Evolutionary conservation across 2,797 vertebrate species (phyloP).

Genomic region (Phrynocephalus forsythii): DNA sequence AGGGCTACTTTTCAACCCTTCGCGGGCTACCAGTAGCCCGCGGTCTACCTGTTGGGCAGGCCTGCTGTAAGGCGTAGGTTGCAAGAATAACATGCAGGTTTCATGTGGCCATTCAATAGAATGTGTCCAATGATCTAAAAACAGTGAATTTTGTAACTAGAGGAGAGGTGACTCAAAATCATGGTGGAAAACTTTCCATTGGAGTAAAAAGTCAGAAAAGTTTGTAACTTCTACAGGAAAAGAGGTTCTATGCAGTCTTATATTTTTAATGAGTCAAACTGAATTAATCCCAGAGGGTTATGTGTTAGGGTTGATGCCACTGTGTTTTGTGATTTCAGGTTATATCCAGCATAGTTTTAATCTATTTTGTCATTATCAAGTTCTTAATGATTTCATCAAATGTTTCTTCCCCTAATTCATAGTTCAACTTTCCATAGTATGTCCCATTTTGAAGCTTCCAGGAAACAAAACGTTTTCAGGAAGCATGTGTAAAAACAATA

Average conservation of each 20-base stretch:
- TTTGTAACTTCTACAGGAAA: not conserved
- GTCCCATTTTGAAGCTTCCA: constrained; percentile 9
- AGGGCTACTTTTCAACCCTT: no score
- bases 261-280: not conserved
- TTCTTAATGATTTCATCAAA: constrained; percentile 5
- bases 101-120: not conserved
- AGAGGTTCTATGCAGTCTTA: not conserved
- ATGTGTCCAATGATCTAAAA: not conserved
- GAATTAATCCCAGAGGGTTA: not conserved
- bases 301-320: not conserved
- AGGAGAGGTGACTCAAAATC: not conserved
- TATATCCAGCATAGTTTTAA: not conserved
- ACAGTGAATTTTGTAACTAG: not conserved
- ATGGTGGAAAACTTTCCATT: not conserved
- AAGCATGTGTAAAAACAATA: constrained; percentile 31
- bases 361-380: not conserved
- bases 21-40: no score
- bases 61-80: not conserved
- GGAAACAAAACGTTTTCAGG: constrained; percentile 37
- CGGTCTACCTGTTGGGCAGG: no score
- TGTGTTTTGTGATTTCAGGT: not conserved
- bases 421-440: constrained; percentile 12
- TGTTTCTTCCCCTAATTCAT: not conserved
- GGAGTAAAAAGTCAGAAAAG: not conserved
- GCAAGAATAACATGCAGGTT: not conserved